Conservation (phyloP, 1,140 invertebrate genomes). For the Nixonia krombeini region DNA sequence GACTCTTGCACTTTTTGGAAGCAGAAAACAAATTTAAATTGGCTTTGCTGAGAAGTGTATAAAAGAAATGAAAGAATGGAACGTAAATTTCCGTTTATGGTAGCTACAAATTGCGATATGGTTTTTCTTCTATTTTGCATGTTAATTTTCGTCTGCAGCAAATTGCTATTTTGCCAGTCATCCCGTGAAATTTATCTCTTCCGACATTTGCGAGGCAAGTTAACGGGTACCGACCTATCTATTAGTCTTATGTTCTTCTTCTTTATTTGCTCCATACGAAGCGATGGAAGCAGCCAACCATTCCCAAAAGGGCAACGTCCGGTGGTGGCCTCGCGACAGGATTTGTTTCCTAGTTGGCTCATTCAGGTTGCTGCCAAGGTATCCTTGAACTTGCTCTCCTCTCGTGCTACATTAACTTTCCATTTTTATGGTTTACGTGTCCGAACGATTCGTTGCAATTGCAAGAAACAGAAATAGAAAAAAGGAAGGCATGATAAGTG, state of each 20-base stretch:
- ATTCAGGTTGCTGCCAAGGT: slow-evolving; percentile 11
- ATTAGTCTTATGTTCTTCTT: slow-evolving; percentile 12
- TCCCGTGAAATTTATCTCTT: not conserved
- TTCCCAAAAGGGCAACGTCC: slow-evolving; percentile 51
- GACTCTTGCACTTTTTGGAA: no score
- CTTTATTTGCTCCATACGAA: not conserved
- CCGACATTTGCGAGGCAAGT: not conserved
- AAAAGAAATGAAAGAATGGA: no score
- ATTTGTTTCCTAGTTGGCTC: slow-evolving; percentile 30
- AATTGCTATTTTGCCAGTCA: not conserved
- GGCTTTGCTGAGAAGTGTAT: no score
- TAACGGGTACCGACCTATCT: not conserved
- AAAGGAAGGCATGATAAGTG: no score
- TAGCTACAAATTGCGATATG: not conserved
- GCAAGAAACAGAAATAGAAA: no score
- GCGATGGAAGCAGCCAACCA: slow-evolving; percentile 8
- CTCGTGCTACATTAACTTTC: not conserved
- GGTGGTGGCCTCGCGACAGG: slow-evolving; percentile 50
- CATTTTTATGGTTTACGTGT: slow-evolving; percentile 1
- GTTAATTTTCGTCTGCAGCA: not conserved
- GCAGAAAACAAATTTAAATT: no score
- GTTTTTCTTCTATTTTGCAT: not conserved
- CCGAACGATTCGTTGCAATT: slow-evolving; percentile 16
- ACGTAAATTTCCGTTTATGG: slow-evolving; percentile 4
- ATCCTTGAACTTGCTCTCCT: slow-evolving; percentile 32